Conservation (phyloP, 2,113 vertebrate species). For the Gadus chalcogrammus region DNA sequence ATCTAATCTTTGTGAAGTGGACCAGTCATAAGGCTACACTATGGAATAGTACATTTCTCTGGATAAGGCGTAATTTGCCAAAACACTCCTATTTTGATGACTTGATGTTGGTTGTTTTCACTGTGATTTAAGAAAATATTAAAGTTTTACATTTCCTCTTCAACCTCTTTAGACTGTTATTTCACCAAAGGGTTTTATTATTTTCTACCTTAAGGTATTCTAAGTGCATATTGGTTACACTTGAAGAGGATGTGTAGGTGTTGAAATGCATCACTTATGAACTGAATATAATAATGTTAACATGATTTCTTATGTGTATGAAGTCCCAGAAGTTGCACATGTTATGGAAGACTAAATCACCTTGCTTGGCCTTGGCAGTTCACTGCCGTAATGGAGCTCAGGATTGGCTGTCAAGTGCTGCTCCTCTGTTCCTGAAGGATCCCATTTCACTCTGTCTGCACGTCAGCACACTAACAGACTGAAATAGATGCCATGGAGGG, state of each 20-base stretch:
- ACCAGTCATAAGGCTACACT: slow-evolving; percentile 27
- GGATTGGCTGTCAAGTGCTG: slow-evolving; percentile 46
- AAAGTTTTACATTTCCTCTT: slow-evolving; percentile 58
- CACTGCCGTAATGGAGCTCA: slow-evolving; percentile 16
- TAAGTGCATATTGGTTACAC: neutral
- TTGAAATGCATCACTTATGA: neutral
- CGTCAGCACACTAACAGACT: slow-evolving; percentile 40
- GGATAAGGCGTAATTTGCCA: slow-evolving; percentile 58
- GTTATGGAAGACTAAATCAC: slow-evolving; percentile 27
- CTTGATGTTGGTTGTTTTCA: slow-evolving; percentile 44
- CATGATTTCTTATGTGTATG: neutral
- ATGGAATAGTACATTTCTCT: slow-evolving; percentile 46
- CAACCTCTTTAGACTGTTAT: neutral
- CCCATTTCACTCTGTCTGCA: slow-evolving; percentile 55
- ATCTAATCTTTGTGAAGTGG: slow-evolving; percentile 32
- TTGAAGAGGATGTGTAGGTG: neutral
- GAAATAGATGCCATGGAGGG: slow-evolving; percentile 54
- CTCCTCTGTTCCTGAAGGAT: slow-evolving; percentile 21
- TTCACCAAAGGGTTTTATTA: neutral
- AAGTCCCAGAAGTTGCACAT: neutral
- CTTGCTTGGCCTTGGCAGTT: slow-evolving; percentile 35
- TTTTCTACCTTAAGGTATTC: neutral
- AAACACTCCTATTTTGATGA: slow-evolving; percentile 41
- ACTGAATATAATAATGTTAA: neutral
- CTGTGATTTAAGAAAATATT: slow-evolving; percentile 59